Evolutionary conservation across 35 echinoderm and acorn worm species (phyloP), one percentile per base, ranked within the genome.

Genomic region (Ptychodera flava): DNA sequence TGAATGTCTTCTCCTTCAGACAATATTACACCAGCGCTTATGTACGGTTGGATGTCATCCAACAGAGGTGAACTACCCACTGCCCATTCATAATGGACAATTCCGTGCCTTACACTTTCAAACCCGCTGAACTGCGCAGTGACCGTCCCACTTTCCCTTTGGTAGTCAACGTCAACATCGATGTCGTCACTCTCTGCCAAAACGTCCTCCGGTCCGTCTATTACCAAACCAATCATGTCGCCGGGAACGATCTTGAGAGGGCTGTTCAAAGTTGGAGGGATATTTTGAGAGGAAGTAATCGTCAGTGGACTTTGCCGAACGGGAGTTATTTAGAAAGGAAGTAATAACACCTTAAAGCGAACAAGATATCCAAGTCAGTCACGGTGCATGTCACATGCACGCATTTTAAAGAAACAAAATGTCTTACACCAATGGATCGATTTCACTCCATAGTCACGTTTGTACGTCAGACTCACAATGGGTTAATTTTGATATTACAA

Each of bases 31-130:
- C 89, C 89, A 53, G 78, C 77, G 1, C 78, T 28, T 10, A 83
- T 85, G 77, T 85, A 90, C 31, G 78, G 83, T 90, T 90, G 89
- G 0, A 90, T 78, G 35, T 90, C 77, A 33, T 90, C 89, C 14
- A 78, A 36, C 16, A 78, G 76, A 36, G 89, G 89, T 15, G 35
- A 77, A 27, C 83, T 90, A 45, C 89, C 89, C 6, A 90, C 83
- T 36, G 89, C 89, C 89, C 89, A 90, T 64, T 90, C 89, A 45
- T 85, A 90, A 33, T 77, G 31, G 31, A 83, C 78, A 22, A 90
- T 29, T 15, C 89, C 89, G 86, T 90, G 38, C 16, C 80, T 36
- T 30, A 80, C 15, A 80, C 89, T 90, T 83, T 90, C 78, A 80
- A 80, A 30, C 12, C 31, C 31, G 12, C 6, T 80, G 30, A n/a